Evolutionary conservation across 2,797 vertebrate genomes (phyloP), one percentile per base, ranked within the genome.

Genomic region (Amphiprion clarkii): DNA sequence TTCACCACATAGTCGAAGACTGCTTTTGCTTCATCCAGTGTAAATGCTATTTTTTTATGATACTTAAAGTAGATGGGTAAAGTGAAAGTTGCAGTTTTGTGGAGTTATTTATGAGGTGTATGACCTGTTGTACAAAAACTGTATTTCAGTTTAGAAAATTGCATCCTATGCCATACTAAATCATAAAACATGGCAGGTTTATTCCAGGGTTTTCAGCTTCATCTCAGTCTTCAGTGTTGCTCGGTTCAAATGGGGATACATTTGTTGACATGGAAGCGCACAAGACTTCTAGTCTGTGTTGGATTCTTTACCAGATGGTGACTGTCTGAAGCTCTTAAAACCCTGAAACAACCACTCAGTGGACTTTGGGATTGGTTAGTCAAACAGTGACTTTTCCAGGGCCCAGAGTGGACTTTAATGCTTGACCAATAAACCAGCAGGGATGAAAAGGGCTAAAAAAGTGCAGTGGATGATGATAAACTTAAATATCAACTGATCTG

Each of bases 11-110:
- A 60, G 48, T 46, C 73, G 2, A 49, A 65, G 11, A 17, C 25
- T 71, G 71, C 19, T 84, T 71, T 86, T 70, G 51, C 66, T 82
- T 84, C 46, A 69, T 44, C 21, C 21, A 42, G 6, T 82, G 67
- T 76, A 79, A 81, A 74, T 67, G 33, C 54, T 33, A 27, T 57
- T 79, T 81, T 73, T 76, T 33, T 74, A 74, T 73, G 27, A 56
- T 56, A 44, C 57, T 61, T 68, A 67, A 57, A 63, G 55, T 54
- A 56, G 51, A 21, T 54, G 27, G 48, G 77, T 13, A 78, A 5
- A 46, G 27, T 17, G 17, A 16, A 46, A 66, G 13, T 69, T 78
- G 64, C 72, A 62, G 48, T 69, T 27, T 82, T 66, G 29, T 19
- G 36, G 46, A n/a, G 55, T 54, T 63, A 60, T 67, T 67, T n/a